phyloP scores from a whole-genome alignment of 2,113 vertebrate genomes.

The Perccottus glenii region DNA sequence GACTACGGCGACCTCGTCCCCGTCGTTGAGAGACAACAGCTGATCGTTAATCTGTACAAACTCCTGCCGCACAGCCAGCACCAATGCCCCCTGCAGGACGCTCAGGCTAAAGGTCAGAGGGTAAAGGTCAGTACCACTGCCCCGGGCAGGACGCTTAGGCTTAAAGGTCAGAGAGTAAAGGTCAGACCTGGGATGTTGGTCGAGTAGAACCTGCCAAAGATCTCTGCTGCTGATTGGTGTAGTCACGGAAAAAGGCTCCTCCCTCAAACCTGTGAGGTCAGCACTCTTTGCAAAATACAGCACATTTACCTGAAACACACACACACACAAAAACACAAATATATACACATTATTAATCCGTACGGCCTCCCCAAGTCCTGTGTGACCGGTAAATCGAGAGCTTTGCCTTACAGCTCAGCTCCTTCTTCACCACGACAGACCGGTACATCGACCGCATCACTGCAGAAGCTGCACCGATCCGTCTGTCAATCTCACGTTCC shows the following conservation, averaged over 20 bases:
- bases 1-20: conserved; percentile 94
- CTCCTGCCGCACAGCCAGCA: conserved; percentile 90
- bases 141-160: too few species aligned
- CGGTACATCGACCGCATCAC: too few species aligned
- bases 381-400: too few species aligned
- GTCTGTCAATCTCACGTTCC: too few species aligned
- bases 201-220: conserved; percentile 88
- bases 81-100: conserved; percentile 81
- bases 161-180: too few species aligned
- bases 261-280: conserved; percentile 87
- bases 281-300: conserved; percentile 93
- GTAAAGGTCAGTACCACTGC: neutral
- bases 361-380: too few species aligned
- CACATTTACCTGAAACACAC: conserved; percentile 73
- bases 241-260: conserved; percentile 81
- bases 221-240: conserved; percentile 80
- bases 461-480: too few species aligned
- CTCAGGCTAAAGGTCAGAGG: conserved; percentile 28
- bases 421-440: too few species aligned
- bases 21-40: conserved; percentile 79
- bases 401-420: too few species aligned
- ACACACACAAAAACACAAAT: neutral
- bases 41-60: conserved; percentile 90
- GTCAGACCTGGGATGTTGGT: conserved; percentile 84
- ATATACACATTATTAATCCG: too few species aligned